Conservation (phyloP, 2,888 invertebrate species). For the Torymus tubicola region DNA sequence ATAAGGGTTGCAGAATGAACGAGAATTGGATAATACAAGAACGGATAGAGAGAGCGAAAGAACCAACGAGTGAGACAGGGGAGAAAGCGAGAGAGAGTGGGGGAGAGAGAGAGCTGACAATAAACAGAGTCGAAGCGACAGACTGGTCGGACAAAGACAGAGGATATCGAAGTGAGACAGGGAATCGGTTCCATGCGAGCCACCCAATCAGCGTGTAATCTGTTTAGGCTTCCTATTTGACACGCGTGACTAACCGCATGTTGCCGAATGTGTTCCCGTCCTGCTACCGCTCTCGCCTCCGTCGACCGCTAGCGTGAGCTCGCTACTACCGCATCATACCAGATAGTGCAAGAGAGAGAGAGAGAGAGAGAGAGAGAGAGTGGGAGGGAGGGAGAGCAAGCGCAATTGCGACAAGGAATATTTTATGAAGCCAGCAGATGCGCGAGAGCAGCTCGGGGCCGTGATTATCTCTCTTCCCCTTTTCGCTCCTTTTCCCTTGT, state of each 20-base stretch:
- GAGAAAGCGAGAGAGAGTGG: too few species aligned
- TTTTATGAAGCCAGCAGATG: constrained; percentile 70
- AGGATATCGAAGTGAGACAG: constrained; percentile 36
- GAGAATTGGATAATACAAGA: too few species aligned
- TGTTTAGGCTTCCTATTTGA: constrained; percentile 72
- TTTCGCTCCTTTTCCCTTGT: background rate
- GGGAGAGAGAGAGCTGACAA: too few species aligned
- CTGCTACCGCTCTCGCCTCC: background rate
- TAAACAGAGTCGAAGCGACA: too few species aligned
- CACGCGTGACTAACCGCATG: constrained; percentile 70
- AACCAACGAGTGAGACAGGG: too few species aligned
- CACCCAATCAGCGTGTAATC: constrained; percentile 72
- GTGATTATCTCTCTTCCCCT: constrained; percentile 63
- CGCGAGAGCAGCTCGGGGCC: constrained; percentile 42
- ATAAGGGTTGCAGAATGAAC: too few species aligned
- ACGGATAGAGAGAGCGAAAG: too few species aligned
- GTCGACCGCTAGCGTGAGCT: too few species aligned
- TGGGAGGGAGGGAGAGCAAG: too few species aligned
- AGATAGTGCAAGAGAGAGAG: too few species aligned
- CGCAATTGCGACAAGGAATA: constrained; percentile 63
- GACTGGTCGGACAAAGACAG: background rate
- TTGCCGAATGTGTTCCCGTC: constrained; percentile 38
- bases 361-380: too few species aligned
- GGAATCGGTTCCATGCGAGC: constrained; percentile 45
- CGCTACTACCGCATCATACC: too few species aligned